phyloP scores from a whole-genome alignment of 2,113 vertebrate genomes.

The Pomatorhinus ruficollis region DNA sequence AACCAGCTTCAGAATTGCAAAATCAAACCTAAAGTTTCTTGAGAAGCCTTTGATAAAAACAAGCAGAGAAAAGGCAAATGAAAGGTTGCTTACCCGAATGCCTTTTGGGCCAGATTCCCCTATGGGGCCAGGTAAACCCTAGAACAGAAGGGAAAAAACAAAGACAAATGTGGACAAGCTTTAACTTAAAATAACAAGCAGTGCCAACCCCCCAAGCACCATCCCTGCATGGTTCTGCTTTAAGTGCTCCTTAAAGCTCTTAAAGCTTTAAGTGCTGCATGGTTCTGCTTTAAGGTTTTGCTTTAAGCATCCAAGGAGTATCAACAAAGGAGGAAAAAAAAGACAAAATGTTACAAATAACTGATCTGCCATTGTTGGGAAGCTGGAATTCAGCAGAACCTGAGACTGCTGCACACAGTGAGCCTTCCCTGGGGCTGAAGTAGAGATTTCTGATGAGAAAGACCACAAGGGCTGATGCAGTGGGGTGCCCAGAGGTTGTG shows the following conservation, averaged over 20 bases:
- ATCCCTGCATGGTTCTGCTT: not conserved
- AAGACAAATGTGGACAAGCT: constrained; percentile 71
- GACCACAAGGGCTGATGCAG: not conserved
- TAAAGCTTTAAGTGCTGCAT: not conserved
- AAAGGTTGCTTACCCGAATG: constrained; percentile 85
- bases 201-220: constrained; percentile 8
- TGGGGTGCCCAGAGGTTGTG: not conserved
- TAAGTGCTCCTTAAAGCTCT: not conserved
- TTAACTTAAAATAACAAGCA: not conserved
- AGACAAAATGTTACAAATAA: not conserved
- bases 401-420: not conserved
- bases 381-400: not conserved
- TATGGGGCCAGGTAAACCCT: constrained; percentile 97
- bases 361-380: constrained; percentile 5
- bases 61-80: not conserved
- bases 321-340: not conserved
- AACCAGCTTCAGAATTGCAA: not conserved
- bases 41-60: not conserved
- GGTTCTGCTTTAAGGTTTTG: not conserved
- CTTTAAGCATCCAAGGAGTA: not conserved
- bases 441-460: not conserved
- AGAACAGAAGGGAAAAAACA: constrained; percentile 72
- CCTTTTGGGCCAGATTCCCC: constrained; percentile 94
- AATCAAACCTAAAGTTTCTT: not conserved
- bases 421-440: not conserved